Evolutionary conservation across 2,113 vertebrate species (phyloP), one percentile per base, ranked within the genome.

Genomic region (Machaerirhynchus nigripectus): DNA sequence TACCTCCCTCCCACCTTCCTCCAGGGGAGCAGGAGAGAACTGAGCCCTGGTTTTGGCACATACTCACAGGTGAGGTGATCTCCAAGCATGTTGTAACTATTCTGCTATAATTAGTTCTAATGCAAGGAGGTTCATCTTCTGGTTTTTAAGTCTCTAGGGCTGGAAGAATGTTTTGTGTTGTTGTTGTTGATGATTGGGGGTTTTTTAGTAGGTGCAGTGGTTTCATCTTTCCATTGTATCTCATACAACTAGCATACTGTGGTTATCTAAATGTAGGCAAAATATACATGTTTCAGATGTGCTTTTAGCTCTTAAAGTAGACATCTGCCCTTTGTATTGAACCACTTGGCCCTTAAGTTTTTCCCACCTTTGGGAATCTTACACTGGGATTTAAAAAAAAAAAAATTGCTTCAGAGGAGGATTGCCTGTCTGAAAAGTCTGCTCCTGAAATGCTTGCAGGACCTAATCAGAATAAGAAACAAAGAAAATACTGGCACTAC

Each of bases 71-170:
- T 89, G 91, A 95, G 76, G 76, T 81, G 89, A 86, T 95, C 76
- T 87, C 73, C 71, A 71, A 90, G 92, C 76, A 15, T 84, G 83
- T 92, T 93, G 60, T 63, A 90, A 90, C 91, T 92, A 52, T 82
- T 96, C 76, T 84, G 52, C 77, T 94, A 18, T 94, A 97, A 95
- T 93, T 91, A 94, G 73, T 65, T 15, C 27, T 84, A 42, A 50
- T 70, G 56, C 39, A 84, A 86, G 55, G 77, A 84, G 76, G 64
- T 94, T 95, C 76, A 78, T 79, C 68, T 81, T 77, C 64, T 90
- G 55, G 1, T 59, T 93, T 76, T 89, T 73, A 84, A 87, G 53
- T 87, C 63, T 86, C 39, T 84, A 87, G 80, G 65, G 46, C 53
- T 95, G 64, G 59, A 88, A 83, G 68, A 65, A n/a, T 81, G 44